Evolutionary conservation across 2,888 invertebrate genomes (phyloP).

Genomic region (Lycocerus yunnanus): DNA sequence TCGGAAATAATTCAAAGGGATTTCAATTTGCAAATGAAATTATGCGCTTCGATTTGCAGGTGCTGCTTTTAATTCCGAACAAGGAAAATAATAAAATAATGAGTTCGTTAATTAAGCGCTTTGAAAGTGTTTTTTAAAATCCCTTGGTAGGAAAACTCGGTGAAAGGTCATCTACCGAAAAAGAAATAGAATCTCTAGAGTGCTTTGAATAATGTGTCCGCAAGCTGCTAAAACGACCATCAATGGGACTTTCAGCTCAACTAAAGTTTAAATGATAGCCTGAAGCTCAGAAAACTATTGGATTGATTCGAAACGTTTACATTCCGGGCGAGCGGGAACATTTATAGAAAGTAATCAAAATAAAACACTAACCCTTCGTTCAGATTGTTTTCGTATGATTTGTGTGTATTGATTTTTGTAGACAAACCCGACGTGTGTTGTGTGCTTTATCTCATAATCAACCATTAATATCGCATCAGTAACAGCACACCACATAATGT

Average conservation of each 20-base stretch:
- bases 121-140: neutral
- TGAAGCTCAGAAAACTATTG: constrained; percentile 30
- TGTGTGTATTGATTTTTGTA: neutral
- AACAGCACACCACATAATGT: constrained; percentile 7
- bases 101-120: neutral
- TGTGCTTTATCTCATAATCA: constrained; percentile 26
- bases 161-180: neutral
- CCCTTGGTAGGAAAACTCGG: neutral
- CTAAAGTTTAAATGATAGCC: constrained; percentile 39
- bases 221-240: constrained; percentile 34
- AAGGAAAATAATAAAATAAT: neutral
- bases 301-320: constrained; percentile 29
- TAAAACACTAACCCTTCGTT: neutral
- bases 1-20: constrained; percentile 31
- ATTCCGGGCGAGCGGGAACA: constrained; percentile 6
- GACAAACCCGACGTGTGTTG: neutral
- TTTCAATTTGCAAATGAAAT: constrained; percentile 34
- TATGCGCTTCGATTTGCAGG: constrained; percentile 33
- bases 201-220: constrained; percentile 36
- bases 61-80: constrained; percentile 14
- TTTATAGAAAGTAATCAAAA: constrained; percentile 1
- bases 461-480: constrained; percentile 30
- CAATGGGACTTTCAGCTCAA: constrained; percentile 32
- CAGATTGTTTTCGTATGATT: neutral
- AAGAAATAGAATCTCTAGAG: constrained; percentile 25